These are phyloP conservation scores for Drosophila neonasuta DNA, from an alignment of 2,888 invertebrate species.

Conservation along the genomic window DNA sequence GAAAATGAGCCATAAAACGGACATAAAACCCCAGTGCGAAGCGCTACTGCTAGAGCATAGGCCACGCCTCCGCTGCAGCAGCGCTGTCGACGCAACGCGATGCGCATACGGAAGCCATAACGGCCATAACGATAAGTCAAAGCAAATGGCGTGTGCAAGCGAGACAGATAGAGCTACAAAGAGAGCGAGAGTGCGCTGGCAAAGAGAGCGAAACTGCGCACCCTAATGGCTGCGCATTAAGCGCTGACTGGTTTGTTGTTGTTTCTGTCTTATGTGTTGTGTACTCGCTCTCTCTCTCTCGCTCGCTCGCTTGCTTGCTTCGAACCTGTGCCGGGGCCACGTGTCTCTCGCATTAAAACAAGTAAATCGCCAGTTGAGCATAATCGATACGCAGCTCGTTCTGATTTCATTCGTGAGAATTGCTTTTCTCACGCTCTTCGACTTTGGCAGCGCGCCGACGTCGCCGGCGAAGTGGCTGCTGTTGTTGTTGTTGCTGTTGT, in stretches of 20 bases:
- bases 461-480: constrained; percentile 45
- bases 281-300: constrained; percentile 11
- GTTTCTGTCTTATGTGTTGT: constrained; percentile 4
- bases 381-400: constrained; percentile 76
- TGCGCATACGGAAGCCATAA: constrained; percentile 82
- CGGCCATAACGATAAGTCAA: constrained; percentile 81
- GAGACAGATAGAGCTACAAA: constrained; percentile 57
- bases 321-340: constrained; percentile 66
- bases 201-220: constrained; percentile 63
- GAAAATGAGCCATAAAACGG: constrained; percentile 74
- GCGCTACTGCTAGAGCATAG: constrained; percentile 68
- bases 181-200: constrained; percentile 31
- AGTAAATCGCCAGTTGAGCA: constrained; percentile 76
- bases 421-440: constrained; percentile 77
- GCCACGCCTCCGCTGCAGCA: constrained; percentile 74
- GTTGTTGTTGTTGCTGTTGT: constrained; percentile 40
- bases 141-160: constrained; percentile 61
- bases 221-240: constrained; percentile 64
- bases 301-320: constrained; percentile 11
- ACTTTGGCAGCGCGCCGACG: constrained; percentile 57
- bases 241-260: constrained; percentile 37
- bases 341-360: constrained; percentile 76
- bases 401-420: constrained; percentile 75
- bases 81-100: constrained; percentile 51
- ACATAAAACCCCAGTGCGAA: constrained; percentile 67